These are phyloP conservation scores for Athetis lepigone DNA, from an alignment of 2,888 invertebrate genomes.

Conservation along the genomic window DNA sequence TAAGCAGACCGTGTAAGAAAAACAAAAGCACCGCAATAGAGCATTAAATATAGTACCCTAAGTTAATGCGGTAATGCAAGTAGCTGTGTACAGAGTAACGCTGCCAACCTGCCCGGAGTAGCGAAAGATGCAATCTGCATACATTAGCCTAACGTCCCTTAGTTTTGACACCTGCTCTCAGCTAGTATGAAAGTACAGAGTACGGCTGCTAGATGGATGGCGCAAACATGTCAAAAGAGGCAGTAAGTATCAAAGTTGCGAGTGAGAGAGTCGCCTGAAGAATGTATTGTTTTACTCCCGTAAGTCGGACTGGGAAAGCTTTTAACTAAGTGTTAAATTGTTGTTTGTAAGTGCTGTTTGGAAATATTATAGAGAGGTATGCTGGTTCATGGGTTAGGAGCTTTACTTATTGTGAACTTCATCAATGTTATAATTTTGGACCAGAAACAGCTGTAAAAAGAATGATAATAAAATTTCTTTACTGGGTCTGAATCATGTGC, in stretches of 20 bases:
- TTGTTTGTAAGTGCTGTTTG: slow-evolving; percentile 66
- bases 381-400: background rate
- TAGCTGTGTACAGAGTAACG: slow-evolving; percentile 58
- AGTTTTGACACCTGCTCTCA: slow-evolving; percentile 90
- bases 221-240: slow-evolving; percentile 84
- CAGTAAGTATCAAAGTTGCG: slow-evolving; percentile 79
- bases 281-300: slow-evolving; percentile 71
- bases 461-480: no score
- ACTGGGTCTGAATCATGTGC: no score
- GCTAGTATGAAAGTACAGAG: slow-evolving; percentile 76
- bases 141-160: slow-evolving; percentile 88
- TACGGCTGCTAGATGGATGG: slow-evolving; percentile 82
- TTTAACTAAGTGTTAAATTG: slow-evolving; percentile 71
- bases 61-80: slow-evolving; percentile 79
- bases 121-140: slow-evolving; percentile 89
- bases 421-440: background rate
- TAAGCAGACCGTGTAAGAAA: slow-evolving; percentile 44
- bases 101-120: slow-evolving; percentile 66
- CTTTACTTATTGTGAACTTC: background rate
- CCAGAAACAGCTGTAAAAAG: no score
- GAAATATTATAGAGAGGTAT: slow-evolving; percentile 46
- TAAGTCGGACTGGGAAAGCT: slow-evolving; percentile 70
- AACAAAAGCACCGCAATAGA: slow-evolving; percentile 62
- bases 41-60: slow-evolving; percentile 77
- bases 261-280: slow-evolving; percentile 68